Percentiles rank a stretch among this genome's conserved stretches.
Conservation (phyloP, 2,888 invertebrate species). For the Parnassius mnemosyne region DNA sequence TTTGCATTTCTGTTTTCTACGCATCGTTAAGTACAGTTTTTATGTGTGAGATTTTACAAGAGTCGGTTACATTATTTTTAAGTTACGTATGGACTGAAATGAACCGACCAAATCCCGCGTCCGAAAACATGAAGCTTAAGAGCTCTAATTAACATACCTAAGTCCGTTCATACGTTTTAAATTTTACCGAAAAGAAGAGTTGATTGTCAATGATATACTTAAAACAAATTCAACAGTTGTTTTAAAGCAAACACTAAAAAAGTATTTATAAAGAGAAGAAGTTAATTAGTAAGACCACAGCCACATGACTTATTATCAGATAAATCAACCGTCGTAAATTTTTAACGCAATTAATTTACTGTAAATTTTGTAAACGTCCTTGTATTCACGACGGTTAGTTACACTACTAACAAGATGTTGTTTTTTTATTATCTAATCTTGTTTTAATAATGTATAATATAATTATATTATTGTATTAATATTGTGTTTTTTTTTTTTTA, state of each 20-base stretch:
- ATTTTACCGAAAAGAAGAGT: constrained; percentile 18
- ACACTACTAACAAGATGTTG: too few relatives aligned
- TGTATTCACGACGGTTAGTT: too few relatives aligned
- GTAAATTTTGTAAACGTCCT: too few relatives aligned
- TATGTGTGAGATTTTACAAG: constrained; percentile 47
- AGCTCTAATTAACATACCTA: constrained; percentile 25
- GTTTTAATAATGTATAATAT: too few relatives aligned
- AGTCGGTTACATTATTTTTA: constrained; percentile 18
- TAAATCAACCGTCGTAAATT: constrained; percentile 1
- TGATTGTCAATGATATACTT: constrained; percentile 2
- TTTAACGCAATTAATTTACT: neutral
- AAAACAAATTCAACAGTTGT: neutral
- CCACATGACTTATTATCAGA: neutral
- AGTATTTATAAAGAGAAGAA: constrained; percentile 6
- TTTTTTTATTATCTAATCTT: too few relatives aligned
- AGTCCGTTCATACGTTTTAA: constrained; percentile 13
- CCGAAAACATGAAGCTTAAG: constrained; percentile 13
- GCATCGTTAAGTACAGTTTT: constrained; percentile 53
- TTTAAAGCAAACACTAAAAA: neutral
- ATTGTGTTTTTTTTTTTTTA: too few relatives aligned
- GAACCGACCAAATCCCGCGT: constrained; percentile 10
- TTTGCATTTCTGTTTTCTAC: constrained; percentile 51
- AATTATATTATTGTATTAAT: too few relatives aligned
- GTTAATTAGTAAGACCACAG: neutral
- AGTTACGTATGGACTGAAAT: constrained; percentile 15